Evolutionary conservation across 2,888 invertebrate species (phyloP), one percentile per base, ranked within the genome.

Genomic region (Eupithecia pulchellata): DNA sequence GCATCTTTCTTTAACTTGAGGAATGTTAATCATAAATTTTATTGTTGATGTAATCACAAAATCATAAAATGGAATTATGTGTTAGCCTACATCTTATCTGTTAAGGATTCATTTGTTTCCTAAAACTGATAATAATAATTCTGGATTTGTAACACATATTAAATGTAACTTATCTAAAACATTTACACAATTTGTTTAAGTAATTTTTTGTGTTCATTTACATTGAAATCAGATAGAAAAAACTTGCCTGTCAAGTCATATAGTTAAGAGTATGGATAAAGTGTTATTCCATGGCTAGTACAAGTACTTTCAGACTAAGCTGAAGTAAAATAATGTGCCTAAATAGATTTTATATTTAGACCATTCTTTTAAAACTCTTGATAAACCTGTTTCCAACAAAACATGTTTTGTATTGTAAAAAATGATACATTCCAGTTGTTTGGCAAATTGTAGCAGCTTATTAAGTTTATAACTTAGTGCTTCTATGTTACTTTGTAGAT

Each of bases 81-180:
- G 57, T 66, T 70, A 47, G n/a, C 62, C 63, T 14, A 30, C n/a
- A 57, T 66, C 25, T 68, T 68, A 68, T 72, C 68, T 58, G 55
- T 58, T 62, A 47, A 36, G 52, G 25, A 61, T 27, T 47, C 20
- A 20, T 47, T 32, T 34, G 13, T 66, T 68, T 72, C 62, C 17
- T 57, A n/a, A 32, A 36, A 61, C 20, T 32, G 66, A 47, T 71
- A 42, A 14, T 64, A 36, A 64, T 71, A 52, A 52, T 55, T 66
- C 25, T 63, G 36, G 52, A 25, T 25, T 52, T 47, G 64, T 64
- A 47, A 64, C 36, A 67, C 71, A 52, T 57, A 57, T 29, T 34
- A 39, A 20, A 3, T 20, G 20, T 20, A 3, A 47, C 42, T 2
- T 20, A 42, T 13, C 20, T 52, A 11, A 52, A 52, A 52, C 25